Conservation (phyloP, 2,113 vertebrate species). For the Ctenodactylus gundi region DNA sequence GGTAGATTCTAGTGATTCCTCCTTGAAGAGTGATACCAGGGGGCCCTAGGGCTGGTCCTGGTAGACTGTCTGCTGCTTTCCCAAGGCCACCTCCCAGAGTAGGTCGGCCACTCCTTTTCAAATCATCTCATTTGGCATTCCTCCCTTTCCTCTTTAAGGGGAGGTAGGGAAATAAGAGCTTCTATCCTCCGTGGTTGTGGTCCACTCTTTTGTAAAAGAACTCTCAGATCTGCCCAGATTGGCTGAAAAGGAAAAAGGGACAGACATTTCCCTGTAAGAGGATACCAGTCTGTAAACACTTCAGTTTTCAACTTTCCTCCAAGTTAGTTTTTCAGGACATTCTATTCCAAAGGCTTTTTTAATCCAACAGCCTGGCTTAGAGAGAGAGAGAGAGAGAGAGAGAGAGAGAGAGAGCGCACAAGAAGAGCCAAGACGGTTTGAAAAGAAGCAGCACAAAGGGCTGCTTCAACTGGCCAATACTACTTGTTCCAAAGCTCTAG, state of each 20-base stretch:
- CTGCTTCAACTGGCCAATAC: background rate
- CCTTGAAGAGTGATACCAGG: background rate
- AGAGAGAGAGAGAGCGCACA: background rate
- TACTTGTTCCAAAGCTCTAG: background rate
- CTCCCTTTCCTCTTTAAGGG: background rate
- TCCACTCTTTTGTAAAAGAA: background rate
- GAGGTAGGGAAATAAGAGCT: background rate
- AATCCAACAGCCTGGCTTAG: background rate
- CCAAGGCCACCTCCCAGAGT: constrained; percentile 11
- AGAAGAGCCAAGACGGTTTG: background rate
- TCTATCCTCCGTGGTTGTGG: background rate
- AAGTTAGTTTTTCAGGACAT: background rate
- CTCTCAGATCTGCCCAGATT: background rate
- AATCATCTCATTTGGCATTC: background rate
- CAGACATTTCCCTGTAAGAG: background rate
- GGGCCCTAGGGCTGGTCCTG: background rate
- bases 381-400: background rate
- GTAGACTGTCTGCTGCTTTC: background rate
- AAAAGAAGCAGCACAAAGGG: constrained; percentile 2
- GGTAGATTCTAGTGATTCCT: too few species aligned
- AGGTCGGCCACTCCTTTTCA: background rate
- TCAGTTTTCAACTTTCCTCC: background rate
- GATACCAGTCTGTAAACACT: background rate
- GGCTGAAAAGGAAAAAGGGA: background rate
- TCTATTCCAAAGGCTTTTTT: constrained; percentile 14